Conservation (phyloP, 2,797 vertebrate genomes). For the Tinamus major region DNA sequence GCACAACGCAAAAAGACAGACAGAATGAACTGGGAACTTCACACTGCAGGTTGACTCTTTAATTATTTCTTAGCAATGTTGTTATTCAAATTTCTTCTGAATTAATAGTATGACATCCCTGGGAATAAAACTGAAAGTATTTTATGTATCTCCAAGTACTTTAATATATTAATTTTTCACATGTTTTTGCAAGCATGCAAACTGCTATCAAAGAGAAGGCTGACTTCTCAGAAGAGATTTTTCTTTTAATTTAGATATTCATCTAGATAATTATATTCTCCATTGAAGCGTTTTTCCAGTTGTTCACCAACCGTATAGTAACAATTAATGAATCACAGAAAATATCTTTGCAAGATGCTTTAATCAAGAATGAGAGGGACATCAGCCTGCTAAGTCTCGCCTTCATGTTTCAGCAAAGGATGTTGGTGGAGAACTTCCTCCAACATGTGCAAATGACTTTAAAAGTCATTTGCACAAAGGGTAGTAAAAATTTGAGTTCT, state of each 20-base stretch:
- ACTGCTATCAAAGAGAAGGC: not conserved
- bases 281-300: not conserved
- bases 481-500: not conserved
- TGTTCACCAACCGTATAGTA: not conserved
- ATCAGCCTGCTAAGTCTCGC: not conserved
- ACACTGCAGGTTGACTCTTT: not conserved
- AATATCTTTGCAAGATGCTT: not conserved
- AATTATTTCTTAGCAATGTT: not conserved
- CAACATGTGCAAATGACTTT: too few species aligned
- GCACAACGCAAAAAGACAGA: not conserved
- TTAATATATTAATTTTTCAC: not conserved
- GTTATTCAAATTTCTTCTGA: not conserved
- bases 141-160: not conserved
- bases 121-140: not conserved
- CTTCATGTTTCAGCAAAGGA: not conserved
- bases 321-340: not conserved
- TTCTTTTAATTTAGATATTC: not conserved
- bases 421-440: fast-evolving
- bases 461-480: not conserved
- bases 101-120: not conserved
- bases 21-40: not conserved
- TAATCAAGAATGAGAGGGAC: not conserved
- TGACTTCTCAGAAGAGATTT: constrained; percentile 7
- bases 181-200: not conserved
- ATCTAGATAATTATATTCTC: not conserved